A percentile compares a stretch with the other conserved stretches of the same genome.
Evolutionary conservation across 2,113 vertebrate genomes (phyloP).

Genomic region (Cebidichthys violaceus): DNA sequence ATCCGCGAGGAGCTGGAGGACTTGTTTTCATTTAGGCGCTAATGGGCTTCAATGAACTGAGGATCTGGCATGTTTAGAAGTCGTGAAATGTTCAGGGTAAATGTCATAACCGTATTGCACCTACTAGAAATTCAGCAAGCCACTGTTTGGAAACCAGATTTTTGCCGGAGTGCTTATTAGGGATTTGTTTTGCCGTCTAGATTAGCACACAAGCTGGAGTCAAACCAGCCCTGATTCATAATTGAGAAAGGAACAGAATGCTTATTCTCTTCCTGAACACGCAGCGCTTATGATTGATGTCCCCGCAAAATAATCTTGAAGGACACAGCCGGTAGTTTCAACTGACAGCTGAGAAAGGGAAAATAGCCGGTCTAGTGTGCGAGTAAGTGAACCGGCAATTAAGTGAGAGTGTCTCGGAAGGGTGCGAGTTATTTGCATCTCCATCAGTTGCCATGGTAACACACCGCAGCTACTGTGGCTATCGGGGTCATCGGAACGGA

Average conservation of each 20-base stretch:
- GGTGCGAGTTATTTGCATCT: constrained; percentile 23
- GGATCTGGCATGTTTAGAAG: constrained; percentile 18
- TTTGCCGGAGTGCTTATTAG: constrained; percentile 30
- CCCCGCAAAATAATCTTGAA: constrained; percentile 42
- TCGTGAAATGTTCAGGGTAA: constrained; percentile 27
- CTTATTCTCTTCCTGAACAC: not conserved
- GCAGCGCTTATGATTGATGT: constrained; percentile 31
- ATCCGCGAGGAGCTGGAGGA: constrained; percentile 12
- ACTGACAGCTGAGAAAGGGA: constrained; percentile 42
- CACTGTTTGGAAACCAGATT: constrained; percentile 34
- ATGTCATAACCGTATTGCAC: constrained; percentile 36
- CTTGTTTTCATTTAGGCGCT: constrained; percentile 13
- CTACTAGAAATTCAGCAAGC: constrained; percentile 28
- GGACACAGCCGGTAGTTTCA: constrained; percentile 52
- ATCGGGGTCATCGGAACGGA: constrained; percentile 7
- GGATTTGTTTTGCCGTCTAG: constrained; percentile 37
- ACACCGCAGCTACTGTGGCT: constrained; percentile 3
- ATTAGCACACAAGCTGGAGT: constrained; percentile 23
- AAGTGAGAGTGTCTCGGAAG: constrained; percentile 34
- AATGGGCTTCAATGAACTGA: constrained; percentile 24
- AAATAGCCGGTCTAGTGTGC: constrained; percentile 34
- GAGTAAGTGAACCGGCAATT: constrained; percentile 54
- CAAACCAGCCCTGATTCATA: constrained; percentile 17
- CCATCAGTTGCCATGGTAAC: constrained; percentile 51
- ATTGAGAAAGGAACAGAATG: constrained; percentile 18